Evolutionary conservation across 1,140 invertebrate species (phyloP).

Genomic region (Tetragonula clypearis): DNA sequence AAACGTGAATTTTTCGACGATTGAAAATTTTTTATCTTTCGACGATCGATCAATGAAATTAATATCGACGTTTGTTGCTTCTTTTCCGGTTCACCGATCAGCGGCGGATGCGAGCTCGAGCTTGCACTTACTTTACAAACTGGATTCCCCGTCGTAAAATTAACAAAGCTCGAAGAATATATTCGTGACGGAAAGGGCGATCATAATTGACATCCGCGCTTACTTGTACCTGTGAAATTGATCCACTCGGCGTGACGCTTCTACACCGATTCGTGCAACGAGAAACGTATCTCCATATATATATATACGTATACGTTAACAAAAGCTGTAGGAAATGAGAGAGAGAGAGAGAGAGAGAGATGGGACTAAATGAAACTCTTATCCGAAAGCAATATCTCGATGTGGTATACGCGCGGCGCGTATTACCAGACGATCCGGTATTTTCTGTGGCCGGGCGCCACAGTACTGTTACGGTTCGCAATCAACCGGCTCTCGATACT

Average conservation of each 20-base stretch:
- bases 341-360: no score
- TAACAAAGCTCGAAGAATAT: conserved; percentile 64
- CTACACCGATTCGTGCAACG: neutral
- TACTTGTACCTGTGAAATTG: conserved; percentile 61
- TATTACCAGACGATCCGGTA: conserved; percentile 65
- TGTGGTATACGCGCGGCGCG: conserved; percentile 64
- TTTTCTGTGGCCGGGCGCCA: conserved; percentile 58
- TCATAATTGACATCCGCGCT: conserved; percentile 58
- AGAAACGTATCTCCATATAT: neutral
- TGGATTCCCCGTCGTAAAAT: conserved; percentile 60
- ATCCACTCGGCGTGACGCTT: conserved; percentile 51
- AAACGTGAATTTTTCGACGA: neutral
- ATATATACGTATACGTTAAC: neutral
- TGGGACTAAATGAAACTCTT: conserved; percentile 17
- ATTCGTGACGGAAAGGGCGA: conserved; percentile 32
- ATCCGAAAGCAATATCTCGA: conserved; percentile 59
- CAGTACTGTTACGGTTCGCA: conserved; percentile 58
- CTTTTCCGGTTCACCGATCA: neutral
- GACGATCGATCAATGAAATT: conserved; percentile 30
- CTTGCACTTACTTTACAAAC: conserved; percentile 61
- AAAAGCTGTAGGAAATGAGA: neutral
- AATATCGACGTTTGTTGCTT: conserved; percentile 22
- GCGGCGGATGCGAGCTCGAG: neutral
- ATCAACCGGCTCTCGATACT: conserved; percentile 70
- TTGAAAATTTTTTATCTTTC: neutral